These are phyloP conservation scores for Phoeniculus purpureus DNA, from an alignment of 2,797 vertebrate species.

Conservation along the genomic window DNA sequence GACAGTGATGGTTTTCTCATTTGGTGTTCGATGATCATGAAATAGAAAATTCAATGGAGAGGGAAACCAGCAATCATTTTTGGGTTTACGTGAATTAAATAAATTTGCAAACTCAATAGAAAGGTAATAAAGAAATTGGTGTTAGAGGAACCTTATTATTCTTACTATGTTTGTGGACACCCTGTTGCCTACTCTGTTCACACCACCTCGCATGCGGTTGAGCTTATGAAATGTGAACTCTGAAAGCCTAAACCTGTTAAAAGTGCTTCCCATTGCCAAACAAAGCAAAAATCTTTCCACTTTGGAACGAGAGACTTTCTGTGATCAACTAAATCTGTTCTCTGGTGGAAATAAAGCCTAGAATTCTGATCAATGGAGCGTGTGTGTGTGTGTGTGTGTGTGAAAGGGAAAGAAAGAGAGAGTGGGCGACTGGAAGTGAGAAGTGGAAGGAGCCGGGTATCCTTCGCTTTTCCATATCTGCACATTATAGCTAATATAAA, in stretches of 20 bases:
- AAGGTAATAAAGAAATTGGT: background rate
- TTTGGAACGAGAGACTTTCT: constrained; percentile 25
- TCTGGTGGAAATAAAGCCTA: constrained; percentile 46
- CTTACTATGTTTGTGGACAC: background rate
- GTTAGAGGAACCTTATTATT: background rate
- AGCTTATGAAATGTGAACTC: constrained; percentile 43
- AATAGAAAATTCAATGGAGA: background rate
- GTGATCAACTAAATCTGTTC: constrained; percentile 43
- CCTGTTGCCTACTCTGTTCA: background rate
- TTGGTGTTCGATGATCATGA: constrained; percentile 18
- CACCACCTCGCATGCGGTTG: background rate
- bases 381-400: background rate
- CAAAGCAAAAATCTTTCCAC: constrained; percentile 51
- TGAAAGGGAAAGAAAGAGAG: background rate
- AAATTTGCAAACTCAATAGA: background rate
- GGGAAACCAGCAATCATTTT: constrained; percentile 29
- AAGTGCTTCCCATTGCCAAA: constrained; percentile 44
- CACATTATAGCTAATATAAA: constrained; percentile 29
- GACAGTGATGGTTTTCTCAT: constrained; percentile 29
- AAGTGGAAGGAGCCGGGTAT: constrained; percentile 15
- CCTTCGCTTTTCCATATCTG: constrained; percentile 61
- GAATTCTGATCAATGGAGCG: background rate
- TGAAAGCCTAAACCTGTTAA: constrained; percentile 46
- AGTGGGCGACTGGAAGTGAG: constrained; percentile 31
- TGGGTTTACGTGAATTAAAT: constrained; percentile 15